phyloP scores from a whole-genome alignment of 2,113 vertebrate genomes.

The Trochalopteron elliotii region DNA sequence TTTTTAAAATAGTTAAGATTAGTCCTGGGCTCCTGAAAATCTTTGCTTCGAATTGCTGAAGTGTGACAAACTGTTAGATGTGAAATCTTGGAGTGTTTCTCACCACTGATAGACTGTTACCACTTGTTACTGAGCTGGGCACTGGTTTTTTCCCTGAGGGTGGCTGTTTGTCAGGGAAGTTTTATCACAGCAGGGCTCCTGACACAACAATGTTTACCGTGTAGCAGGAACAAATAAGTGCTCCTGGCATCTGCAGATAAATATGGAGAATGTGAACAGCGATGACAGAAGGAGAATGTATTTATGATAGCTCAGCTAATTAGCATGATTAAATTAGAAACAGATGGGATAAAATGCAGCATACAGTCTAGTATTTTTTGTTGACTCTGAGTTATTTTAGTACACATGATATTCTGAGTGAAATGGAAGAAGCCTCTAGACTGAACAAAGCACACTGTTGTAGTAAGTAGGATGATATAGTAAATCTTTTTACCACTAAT shows the following conservation, averaged over 20 bases:
- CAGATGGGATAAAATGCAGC: constrained; percentile 9
- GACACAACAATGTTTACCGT: not conserved
- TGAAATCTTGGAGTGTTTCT: not conserved
- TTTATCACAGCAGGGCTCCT: not conserved
- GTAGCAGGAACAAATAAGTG: constrained; percentile 10
- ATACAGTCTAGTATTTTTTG: not conserved
- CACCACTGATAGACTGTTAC: not conserved
- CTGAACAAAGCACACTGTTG: not conserved
- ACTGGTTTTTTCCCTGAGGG: not conserved
- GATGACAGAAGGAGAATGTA: constrained; percentile 36
- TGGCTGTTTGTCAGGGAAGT: not conserved
- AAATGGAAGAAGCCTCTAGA: not conserved
- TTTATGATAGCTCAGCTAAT: constrained; percentile 40
- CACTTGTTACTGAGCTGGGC: not conserved
- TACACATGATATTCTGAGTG: not conserved
- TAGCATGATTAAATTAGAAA: constrained; percentile 33
- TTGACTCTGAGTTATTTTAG: not conserved
- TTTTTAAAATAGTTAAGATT: not conserved
- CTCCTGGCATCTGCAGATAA: constrained; percentile 44
- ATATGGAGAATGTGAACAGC: not conserved
- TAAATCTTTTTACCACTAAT: not conserved
- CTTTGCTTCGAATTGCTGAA: not conserved
- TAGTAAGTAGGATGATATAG: not conserved
- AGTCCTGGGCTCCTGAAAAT: not conserved
- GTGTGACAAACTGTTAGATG: not conserved